Conservation (phyloP, 2,797 vertebrate genomes). For the Dipus sagitta region DNA sequence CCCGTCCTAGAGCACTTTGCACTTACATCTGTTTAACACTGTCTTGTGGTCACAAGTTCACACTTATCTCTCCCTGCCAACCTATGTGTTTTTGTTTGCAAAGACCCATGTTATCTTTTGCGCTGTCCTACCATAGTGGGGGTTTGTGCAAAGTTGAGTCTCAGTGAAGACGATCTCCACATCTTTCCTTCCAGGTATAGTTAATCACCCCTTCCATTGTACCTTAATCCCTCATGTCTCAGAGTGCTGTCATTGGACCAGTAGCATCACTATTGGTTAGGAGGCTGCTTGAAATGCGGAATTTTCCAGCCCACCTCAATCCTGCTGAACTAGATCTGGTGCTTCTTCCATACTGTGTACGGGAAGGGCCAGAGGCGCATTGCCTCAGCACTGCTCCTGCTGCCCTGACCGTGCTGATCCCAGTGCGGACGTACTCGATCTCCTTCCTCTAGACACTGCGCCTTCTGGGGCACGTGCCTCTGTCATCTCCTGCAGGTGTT, state of each 20-base stretch:
- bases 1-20: background rate
- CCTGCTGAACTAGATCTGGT: background rate
- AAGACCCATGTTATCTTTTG: background rate
- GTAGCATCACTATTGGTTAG: background rate
- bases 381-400: background rate
- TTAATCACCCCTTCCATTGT: background rate
- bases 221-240: background rate
- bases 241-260: background rate
- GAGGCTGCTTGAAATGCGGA: constrained; percentile 21
- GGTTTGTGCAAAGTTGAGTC: background rate
- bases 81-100: background rate
- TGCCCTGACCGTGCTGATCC: background rate
- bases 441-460: too few relatives aligned
- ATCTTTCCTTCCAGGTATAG: background rate
- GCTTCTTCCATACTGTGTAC: background rate
- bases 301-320: background rate
- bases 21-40: background rate
- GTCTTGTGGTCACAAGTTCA: background rate
- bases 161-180: background rate
- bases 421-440: background rate
- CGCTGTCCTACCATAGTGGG: background rate
- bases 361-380: background rate
- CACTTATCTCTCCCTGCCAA: background rate
- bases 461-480: background rate
- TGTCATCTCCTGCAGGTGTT: background rate